phyloP scores from a whole-genome alignment of 2,113 vertebrate species.

The Xiphophorus maculatus region DNA sequence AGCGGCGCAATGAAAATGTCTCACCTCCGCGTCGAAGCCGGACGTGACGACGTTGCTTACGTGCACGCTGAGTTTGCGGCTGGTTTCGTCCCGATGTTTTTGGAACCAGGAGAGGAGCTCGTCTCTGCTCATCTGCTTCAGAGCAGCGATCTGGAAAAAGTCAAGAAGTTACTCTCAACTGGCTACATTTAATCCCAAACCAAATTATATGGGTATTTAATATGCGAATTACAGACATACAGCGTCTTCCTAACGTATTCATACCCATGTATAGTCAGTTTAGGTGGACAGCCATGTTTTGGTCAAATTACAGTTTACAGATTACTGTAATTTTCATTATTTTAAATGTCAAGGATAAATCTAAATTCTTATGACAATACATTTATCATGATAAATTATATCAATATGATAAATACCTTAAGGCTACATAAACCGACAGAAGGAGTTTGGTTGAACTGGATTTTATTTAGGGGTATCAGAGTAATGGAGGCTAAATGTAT shows the following conservation, averaged over 20 bases:
- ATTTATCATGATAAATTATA: too few relatives aligned
- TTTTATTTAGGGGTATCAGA: not conserved
- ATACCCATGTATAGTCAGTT: not conserved
- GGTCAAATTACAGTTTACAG: not conserved
- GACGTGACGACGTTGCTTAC: constrained; percentile 77
- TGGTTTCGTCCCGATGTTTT: constrained; percentile 81
- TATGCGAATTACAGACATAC: not conserved
- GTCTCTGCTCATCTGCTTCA: constrained; percentile 87
- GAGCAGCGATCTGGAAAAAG: constrained; percentile 85
- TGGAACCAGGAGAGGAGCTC: constrained; percentile 89
- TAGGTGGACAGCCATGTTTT: not conserved
- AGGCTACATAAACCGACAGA: too few relatives aligned
- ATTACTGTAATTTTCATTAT: too few relatives aligned
- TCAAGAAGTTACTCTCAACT: not conserved
- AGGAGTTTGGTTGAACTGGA: not conserved
- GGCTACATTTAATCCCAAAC: not conserved
- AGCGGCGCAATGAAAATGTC: not conserved
- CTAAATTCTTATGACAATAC: too few relatives aligned
- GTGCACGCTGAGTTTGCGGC: constrained; percentile 91
- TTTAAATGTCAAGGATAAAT: too few relatives aligned
- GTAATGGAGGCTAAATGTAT: not conserved
- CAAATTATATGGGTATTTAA: not conserved
- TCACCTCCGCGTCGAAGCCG: not conserved
- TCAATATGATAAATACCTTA: too few relatives aligned
- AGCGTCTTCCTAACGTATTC: not conserved